Base-by-base conservation (phyloP, 2,888 invertebrate genomes). In the Cheilosia scutellata region DNA sequence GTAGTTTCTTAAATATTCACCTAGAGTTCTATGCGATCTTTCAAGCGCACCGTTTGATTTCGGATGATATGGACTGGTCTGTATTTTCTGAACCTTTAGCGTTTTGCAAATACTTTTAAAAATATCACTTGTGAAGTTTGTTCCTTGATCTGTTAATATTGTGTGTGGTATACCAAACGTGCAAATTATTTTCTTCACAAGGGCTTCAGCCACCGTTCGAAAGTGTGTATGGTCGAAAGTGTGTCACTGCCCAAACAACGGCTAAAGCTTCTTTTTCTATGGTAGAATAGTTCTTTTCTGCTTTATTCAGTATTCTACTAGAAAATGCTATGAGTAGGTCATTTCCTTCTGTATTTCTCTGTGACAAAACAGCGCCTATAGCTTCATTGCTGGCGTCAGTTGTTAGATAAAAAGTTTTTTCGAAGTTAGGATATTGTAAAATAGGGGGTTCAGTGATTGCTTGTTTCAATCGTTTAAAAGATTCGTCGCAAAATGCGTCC, bases 211-310 rank as follows among this genome's bases (percentile, higher is more conserved):
- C 9, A 58, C 37, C 11, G 58, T 58, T 58, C 25, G n/a, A n/a
- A n/a, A n/a, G n/a, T n/a, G n/a, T n/a, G 42, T 66, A 40, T 53
- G 51, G 51, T 11, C 31, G 16, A n/a, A 63, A 63, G 16, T 63
- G 51, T n/a, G n/a, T 42, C 2, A 66, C 53, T 66, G 66, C 66
- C 51, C 66, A 66, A 53, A 66, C 25, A 27, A 66, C 49, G 3
- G 89, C 89, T n/a, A 88, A 31, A 1, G 88, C 57, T 87, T 90
- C 89, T 49, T 87, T 88, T 65, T 90, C 89, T 2, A 87, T 88
- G 0, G 89, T 88, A 0, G 83, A 76, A 66, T 90, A 90, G 29
- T 88, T 89, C 33, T 40, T 51, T 78, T 89, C 88, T 1, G 88
- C 84, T 6, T 70, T 77, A 53, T 87, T 90, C 11, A 89, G 57